Conservation (phyloP, 2,113 vertebrate species). For the Lycaon pictus region DNA sequence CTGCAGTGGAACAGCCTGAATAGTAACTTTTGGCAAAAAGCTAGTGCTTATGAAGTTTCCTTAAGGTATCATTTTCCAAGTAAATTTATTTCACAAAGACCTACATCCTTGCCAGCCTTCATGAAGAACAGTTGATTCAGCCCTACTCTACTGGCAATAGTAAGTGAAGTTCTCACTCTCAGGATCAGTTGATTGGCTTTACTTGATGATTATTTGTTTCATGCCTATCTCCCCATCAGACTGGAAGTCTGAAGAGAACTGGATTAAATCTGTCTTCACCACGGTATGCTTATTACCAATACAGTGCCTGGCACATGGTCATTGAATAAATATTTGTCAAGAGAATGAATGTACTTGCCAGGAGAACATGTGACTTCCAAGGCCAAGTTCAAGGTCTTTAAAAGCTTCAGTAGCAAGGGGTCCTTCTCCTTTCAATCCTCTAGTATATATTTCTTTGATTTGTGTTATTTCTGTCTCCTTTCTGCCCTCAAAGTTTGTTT, state of each 20-base stretch:
- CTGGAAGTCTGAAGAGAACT: not conserved
- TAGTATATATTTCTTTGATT: not conserved
- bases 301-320: not conserved
- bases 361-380: not conserved
- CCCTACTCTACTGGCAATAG: not conserved
- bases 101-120: not conserved
- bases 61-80: conserved; percentile 7
- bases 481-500: not conserved
- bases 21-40: conserved; percentile 40
- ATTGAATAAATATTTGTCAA: not conserved
- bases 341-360: not conserved
- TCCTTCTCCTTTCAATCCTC: not conserved
- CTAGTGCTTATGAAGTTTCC: conserved; percentile 11
- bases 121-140: not conserved
- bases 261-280: not conserved
- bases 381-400: not conserved
- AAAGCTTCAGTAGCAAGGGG: not conserved
- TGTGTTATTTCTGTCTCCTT: not conserved
- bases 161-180: not conserved
- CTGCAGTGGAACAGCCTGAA: not conserved
- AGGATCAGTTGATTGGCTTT: conserved; percentile 6
- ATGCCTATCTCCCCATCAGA: not conserved
- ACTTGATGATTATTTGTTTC: not conserved
- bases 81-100: conserved; percentile 60
- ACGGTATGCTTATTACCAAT: not conserved